A percentile compares a stretch with the other conserved stretches of the same genome.
These are phyloP conservation scores for Pelecanoides urinatrix DNA, from an alignment of 2,113 vertebrate species.

Conservation along the genomic window DNA sequence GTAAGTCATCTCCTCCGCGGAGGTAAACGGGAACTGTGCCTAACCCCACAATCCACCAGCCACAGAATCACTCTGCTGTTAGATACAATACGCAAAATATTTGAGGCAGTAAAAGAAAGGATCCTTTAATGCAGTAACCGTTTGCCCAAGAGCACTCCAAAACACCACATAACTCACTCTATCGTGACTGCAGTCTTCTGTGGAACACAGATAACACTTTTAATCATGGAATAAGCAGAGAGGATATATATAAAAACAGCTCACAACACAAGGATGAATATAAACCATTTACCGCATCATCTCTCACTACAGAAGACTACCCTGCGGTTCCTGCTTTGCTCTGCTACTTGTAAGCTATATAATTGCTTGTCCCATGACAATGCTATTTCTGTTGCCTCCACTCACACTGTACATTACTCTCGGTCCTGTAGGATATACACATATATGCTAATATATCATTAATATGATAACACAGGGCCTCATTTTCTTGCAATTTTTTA, in stretches of 20 bases:
- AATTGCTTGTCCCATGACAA: not conserved
- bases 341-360: conserved; percentile 13
- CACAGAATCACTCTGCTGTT: not conserved
- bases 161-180: not conserved
- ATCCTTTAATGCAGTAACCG: accelerated
- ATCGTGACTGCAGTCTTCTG: not conserved
- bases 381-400: conserved; percentile 24
- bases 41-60: not conserved
- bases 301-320: conserved; percentile 3
- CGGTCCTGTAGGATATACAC: not conserved
- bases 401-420: not conserved
- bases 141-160: not conserved
- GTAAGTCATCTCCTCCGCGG: not conserved
- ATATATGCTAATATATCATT: not conserved
- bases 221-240: not conserved
- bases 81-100: not conserved
- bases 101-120: not conserved
- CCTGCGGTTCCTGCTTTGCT: conserved; percentile 21
- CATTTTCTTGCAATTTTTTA: not conserved
- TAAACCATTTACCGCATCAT: not conserved
- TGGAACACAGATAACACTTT: not conserved
- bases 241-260: not conserved
- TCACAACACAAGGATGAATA: not conserved
- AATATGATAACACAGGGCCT: not conserved
- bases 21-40: not conserved